Base-by-base conservation (phyloP, 2,113 vertebrate genomes). In the Elaphurus davidianus region DNA sequence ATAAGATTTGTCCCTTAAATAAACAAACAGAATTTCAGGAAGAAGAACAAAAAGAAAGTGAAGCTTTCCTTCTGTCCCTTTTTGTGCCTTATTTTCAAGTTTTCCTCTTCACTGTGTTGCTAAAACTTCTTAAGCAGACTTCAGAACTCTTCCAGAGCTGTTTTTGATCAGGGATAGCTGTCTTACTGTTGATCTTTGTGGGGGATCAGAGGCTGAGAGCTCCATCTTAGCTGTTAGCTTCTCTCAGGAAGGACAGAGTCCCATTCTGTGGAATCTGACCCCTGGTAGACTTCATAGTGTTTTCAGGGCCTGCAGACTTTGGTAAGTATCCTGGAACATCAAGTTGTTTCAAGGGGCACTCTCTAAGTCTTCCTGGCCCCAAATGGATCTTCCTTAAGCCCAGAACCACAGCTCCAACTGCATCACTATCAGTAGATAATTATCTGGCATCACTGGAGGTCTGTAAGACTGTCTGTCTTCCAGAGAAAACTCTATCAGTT, bases 21-120 rank as follows among this genome's bases (percentile, higher is more conserved):
- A 78, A 98, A 98, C 94, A 79, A 98, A 98, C 94, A 98, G 96
- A 95, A 97, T 98, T 98, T 97, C 91, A 98, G 97, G 98, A 98
- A 98, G 98, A 96, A 97, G 4, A 43, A 43, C 5, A 6, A 25
- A 25, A 74, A 25, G 8, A 74, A 60, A 90, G 59, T 14, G 7
- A 74, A 52, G 43, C 27, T 76, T 21, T 43, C 40, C 62, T 45
- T 85, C 7, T 21, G n/a, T 89, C 40, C 21, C 6, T 33, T 95
- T 33, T 33, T 52, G 43, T 76, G 79, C 54, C 30, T 84, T 85
- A 10, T 54, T 78, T 55, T 83, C 43, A 43, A 27, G 9, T 15
- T 40, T 36, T 90, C 82, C 60, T 28, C 71, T 85, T 40, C 17
- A 27, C 30, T 33, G 16, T 62, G n/a, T 67, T 84, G 60, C 25